phyloP scores from a whole-genome alignment of 2,113 vertebrate species.

The Perca fluviatilis region DNA sequence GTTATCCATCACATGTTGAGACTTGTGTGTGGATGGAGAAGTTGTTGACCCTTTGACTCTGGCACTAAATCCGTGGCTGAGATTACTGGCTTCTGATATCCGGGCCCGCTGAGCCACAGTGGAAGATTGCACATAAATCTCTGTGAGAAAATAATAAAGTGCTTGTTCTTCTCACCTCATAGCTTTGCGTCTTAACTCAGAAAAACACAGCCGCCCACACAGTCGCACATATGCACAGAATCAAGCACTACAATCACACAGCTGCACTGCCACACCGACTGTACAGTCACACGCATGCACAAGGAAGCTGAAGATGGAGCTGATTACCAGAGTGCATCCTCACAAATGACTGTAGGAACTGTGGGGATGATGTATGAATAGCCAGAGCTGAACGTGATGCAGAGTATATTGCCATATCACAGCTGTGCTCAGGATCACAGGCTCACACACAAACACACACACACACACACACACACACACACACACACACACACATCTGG shows the following conservation, averaged over 20 bases:
- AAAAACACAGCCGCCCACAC: conserved; percentile 51
- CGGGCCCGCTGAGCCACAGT: conserved; percentile 46
- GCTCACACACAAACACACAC: background rate
- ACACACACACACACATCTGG: conserved; percentile 7
- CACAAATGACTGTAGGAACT: conserved; percentile 56
- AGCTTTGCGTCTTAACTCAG: conserved; percentile 58
- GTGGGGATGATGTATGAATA: conserved; percentile 57
- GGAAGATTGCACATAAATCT: conserved; percentile 74
- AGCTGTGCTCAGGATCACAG: conserved; percentile 41
- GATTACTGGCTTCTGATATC: conserved; percentile 63
- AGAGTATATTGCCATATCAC: conserved; percentile 39
- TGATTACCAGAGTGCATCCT: conserved; percentile 49
- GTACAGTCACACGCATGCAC: background rate
- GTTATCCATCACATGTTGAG: conserved; percentile 35
- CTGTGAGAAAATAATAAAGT: conserved; percentile 65
- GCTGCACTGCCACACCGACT: background rate
- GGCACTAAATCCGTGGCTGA: conserved; percentile 59
- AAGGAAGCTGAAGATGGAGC: conserved; percentile 44
- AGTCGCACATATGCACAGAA: conserved; percentile 4
- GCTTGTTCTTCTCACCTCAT: conserved; percentile 47
- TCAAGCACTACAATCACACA: background rate
- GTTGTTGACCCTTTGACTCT: conserved; percentile 53
- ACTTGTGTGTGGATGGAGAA: conserved; percentile 33
- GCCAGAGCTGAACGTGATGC: conserved; percentile 43
- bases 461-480: background rate